These are phyloP conservation scores for Molossus alvarezi DNA, from an alignment of 2,797 vertebrate species.

Conservation along the genomic window DNA sequence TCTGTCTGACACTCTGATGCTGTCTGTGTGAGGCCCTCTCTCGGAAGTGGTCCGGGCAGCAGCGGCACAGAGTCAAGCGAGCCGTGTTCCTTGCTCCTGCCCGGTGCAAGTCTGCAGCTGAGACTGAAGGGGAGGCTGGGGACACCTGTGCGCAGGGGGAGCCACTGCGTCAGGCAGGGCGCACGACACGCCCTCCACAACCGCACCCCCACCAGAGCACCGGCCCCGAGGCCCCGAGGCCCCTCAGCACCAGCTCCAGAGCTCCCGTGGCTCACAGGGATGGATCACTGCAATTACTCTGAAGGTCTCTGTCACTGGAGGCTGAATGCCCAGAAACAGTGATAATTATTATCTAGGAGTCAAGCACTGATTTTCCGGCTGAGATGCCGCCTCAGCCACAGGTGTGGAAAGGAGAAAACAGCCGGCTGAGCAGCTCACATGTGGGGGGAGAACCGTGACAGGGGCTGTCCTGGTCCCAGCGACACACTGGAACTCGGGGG, in stretches of 20 bases:
- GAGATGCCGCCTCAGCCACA: constrained; percentile 80
- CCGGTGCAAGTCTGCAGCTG: constrained; percentile 71
- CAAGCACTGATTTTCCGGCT: constrained; percentile 73
- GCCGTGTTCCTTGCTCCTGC: constrained; percentile 41
- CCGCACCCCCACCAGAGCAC: constrained; percentile 20
- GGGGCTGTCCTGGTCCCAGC: neutral
- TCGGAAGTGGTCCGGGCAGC: neutral
- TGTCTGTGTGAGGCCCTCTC: constrained; percentile 59
- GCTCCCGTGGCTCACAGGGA: constrained; percentile 68
- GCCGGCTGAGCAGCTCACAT: neutral
- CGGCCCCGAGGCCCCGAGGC: constrained; percentile 65
- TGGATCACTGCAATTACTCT: constrained; percentile 81
- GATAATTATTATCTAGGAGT: constrained; percentile 83
- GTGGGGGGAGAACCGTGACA: neutral
- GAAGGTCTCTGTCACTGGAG: constrained; percentile 82
- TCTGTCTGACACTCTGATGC: neutral
- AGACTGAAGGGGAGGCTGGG: constrained; percentile 77
- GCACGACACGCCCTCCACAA: constrained; percentile 29
- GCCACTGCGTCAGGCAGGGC: constrained; percentile 81
- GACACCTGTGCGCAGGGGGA: constrained; percentile 87
- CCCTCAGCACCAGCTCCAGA: constrained; percentile 67
- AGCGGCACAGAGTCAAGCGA: neutral
- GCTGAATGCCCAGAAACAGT: constrained; percentile 84
- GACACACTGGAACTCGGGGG: too few relatives aligned
- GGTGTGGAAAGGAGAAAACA: constrained; percentile 73